Evolutionary conservation across 35 echinoderm and acorn worm genomes (phyloP), one percentile per base, ranked within the genome.

Genomic region (Acanthaster planci): DNA sequence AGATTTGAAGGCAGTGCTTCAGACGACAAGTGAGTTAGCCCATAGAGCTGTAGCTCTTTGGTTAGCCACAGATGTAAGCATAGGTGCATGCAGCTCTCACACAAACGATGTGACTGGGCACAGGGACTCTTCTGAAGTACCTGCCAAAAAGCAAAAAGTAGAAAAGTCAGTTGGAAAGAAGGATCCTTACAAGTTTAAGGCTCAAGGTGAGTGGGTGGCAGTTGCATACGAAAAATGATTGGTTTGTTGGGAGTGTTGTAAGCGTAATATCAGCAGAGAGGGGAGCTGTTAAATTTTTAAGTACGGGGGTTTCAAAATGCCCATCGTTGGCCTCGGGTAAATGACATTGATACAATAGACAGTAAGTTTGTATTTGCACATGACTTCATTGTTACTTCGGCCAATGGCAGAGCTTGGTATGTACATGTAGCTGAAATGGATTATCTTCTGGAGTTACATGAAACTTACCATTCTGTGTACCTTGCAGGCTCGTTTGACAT

Each of bases 141-240:
- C 52, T 60, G 3, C 14, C 67, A 72, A 72, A 60, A 84, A 84
- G 26, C 57, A 38, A 17, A 72, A 37, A 67, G 15, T 38, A 7
- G 23, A 32, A 56, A 27, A 16, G 40, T 10, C 27, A 60, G 5
- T 4, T 84, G 47, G 10, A 2, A 78, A 5, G 6, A 2, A 21
- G 27, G 42, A 47, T 19, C 5, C 30, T 2, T 85, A 72, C 37
- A 60, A 38, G 9, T 85, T 87, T 38, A 79, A 6, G 1, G 0
- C 38, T 26, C 85, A 87, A 38, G 76, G 85, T 3, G 85, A 78
- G 34, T 77, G 40, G 39, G 85, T 87, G 2, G 85, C 76, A 16
- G 52, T 87, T 30, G 85, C 85, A 5, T 87, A 87, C 58, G 85
- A 87, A 78, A n/a, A 72, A 4, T 30, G 85, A 77, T 14, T 87